phyloP scores from a whole-genome alignment of 2,113 vertebrate genomes.

The Onychostoma macrolepis region DNA sequence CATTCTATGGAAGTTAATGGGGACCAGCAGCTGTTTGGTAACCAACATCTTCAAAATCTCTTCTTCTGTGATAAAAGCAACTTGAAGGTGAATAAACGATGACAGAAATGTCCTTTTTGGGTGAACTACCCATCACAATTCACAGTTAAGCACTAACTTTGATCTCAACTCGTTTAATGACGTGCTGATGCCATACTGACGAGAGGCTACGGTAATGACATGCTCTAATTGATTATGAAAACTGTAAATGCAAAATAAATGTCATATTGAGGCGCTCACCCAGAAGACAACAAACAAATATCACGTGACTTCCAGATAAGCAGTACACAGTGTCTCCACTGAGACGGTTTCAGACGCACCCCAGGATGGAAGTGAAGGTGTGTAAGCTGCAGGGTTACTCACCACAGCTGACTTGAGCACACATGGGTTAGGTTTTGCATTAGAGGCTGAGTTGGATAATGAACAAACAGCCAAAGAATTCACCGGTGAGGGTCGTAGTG shows the following conservation, averaged over 20 bases:
- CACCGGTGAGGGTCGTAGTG: not conserved
- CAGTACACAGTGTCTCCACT: conserved; percentile 16
- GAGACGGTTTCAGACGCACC: conserved; percentile 38
- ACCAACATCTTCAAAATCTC: no score
- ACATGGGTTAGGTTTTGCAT: not conserved
- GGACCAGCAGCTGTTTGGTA: no score
- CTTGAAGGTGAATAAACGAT: no score
- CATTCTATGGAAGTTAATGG: no score
- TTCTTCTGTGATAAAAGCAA: no score
- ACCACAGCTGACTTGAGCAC: not conserved
- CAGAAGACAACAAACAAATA: not conserved
- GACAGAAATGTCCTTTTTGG: no score
- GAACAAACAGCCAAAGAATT: not conserved
- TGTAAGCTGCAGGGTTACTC: not conserved
- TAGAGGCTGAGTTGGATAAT: not conserved
- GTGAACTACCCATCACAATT: not conserved
- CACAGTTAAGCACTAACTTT: not conserved
- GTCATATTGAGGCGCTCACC: not conserved
- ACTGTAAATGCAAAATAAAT: not conserved
- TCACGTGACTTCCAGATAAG: not conserved
- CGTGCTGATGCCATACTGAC: not conserved
- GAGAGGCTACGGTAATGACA: not conserved
- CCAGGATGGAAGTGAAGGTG: conserved; percentile 45
- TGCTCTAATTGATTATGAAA: not conserved
- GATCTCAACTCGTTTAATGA: not conserved